Evolutionary conservation across 2,797 vertebrate species (phyloP), one percentile per base, ranked within the genome.

Genomic region (Remorina albescens): DNA sequence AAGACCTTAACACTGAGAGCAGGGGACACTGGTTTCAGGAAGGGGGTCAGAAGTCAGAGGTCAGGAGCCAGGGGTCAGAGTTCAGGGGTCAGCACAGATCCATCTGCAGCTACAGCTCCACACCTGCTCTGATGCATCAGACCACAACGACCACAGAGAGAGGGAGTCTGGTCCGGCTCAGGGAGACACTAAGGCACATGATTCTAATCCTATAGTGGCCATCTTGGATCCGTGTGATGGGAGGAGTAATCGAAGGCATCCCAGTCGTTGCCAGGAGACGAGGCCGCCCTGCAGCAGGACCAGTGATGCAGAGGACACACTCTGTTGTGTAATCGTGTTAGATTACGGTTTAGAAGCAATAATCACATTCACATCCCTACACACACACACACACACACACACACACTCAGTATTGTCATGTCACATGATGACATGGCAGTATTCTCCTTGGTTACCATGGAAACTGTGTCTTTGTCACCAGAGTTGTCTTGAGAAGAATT

Each of bases 391-490:
- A 44, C 26, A 36, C 34, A 50, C 23, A 55, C 34, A 57, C 23
- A 58, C 30, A 58, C 8, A 44, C 26, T 3, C 55, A 58, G 30
- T 15, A 50, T 65, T 44, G 47, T 77, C 46, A 16, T 37, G 67
- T 15, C 49, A 71, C 56, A 42, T 67, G 62, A 86, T 80, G 78
- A 89, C 66, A 65, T 42, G 19, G 53, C 83, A 65, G 59, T 73
- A 77, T 78, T 67, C 58, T 58, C 49, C 75, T 60, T 37, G 18
- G 84, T 90, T 92, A 37, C 89, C 86, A 89, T 90, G 86, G 84
- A 89, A 93, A 93, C 87, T 80, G 86, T 70, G 58, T 85, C 80
- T 80, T 74, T 55, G 61, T 72, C 75, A 60, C 36, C 62, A 44
- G 55, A 69, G 72, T 44, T 62, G 71, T 82, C 76, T 83, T 62